phyloP scores from a whole-genome alignment of 2,797 vertebrate genomes.

The Neopelma chrysocephalum region DNA sequence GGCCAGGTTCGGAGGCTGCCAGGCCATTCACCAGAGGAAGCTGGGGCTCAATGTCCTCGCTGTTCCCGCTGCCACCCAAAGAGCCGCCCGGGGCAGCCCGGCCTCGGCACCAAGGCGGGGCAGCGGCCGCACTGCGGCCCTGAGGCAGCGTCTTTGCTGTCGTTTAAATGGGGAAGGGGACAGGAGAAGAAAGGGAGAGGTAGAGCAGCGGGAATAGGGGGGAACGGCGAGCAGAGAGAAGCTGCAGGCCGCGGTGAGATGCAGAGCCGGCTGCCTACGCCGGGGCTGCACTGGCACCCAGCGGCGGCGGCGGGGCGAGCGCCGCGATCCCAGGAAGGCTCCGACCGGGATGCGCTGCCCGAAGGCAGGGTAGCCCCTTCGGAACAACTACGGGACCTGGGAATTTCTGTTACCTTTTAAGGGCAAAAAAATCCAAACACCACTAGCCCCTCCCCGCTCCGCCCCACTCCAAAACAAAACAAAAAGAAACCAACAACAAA shows the following conservation, averaged over 20 bases:
- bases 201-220: background rate
- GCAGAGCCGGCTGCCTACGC: background rate
- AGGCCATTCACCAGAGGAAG: background rate
- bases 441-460: background rate
- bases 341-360: no score
- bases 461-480: no score
- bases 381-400: accelerated
- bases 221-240: background rate
- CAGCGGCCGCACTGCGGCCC: background rate
- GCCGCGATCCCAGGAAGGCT: no score
- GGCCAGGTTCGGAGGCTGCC: background rate
- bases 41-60: background rate
- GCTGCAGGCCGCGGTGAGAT: background rate
- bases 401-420: no score
- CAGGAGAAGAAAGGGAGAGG: background rate
- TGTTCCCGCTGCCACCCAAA: background rate
- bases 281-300: constrained; percentile 68
- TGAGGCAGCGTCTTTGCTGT: background rate
- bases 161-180: background rate
- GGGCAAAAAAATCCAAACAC: background rate
- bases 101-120: background rate
- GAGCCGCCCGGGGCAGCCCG: background rate
- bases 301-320: background rate
- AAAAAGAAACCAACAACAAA: background rate
- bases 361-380: accelerated